phyloP scores from a whole-genome alignment of 2,797 vertebrate species.

The Pristis pectinata region DNA sequence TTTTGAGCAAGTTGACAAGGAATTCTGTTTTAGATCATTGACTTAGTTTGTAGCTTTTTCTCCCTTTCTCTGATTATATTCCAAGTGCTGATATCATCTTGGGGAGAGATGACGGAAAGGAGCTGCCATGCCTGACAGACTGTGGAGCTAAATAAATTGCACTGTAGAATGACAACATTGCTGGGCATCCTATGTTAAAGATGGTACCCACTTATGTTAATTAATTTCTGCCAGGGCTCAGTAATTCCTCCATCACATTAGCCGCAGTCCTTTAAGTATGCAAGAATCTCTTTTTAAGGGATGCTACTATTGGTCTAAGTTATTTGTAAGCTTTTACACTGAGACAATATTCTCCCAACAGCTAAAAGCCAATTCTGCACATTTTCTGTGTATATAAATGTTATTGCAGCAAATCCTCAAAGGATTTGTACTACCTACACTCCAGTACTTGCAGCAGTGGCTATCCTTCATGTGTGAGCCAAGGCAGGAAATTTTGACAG shows the following conservation, averaged over 20 bases:
- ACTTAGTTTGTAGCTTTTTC: background rate
- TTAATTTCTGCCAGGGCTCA: background rate
- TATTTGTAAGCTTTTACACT: background rate
- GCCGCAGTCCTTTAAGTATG: background rate
- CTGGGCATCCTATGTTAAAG: background rate
- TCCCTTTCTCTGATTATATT: background rate
- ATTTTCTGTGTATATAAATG: background rate
- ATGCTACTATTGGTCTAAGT: background rate
- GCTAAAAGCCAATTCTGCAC: background rate
- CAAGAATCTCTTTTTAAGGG: too few species aligned
- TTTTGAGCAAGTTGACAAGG: background rate
- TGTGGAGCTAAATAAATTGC: constrained; percentile 13
- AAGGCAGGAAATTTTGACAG: background rate
- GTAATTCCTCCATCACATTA: background rate
- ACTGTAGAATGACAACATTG: constrained; percentile 14
- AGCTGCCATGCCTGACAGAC: background rate
- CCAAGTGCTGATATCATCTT: background rate
- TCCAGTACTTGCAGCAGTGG: background rate
- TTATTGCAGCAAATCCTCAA: background rate
- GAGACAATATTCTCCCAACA: background rate
- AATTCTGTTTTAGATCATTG: background rate
- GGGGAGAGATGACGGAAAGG: background rate
- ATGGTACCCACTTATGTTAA: constrained; percentile 1
- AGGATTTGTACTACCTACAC: too few species aligned
- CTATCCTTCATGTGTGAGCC: background rate